Evolutionary conservation across 2,888 invertebrate genomes (phyloP).

Genomic region (Achlya flavicornis): DNA sequence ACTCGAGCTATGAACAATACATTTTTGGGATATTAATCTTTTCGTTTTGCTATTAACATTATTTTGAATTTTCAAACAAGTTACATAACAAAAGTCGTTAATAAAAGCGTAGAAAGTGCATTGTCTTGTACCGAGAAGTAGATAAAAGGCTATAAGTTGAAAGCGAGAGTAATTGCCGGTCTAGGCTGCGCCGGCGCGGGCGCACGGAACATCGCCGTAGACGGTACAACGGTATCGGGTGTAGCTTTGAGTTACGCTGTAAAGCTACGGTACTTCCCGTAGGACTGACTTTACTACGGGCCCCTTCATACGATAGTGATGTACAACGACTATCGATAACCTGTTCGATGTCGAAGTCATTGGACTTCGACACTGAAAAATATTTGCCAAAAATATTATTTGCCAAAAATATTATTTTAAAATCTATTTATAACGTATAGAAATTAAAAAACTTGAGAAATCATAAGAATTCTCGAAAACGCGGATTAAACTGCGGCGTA

Average conservation of each 20-base stretch:
- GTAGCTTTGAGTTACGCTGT: conserved; percentile 44
- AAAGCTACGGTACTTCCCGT: conserved; percentile 61
- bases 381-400: no score
- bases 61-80: conserved; percentile 23
- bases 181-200: conserved; percentile 44
- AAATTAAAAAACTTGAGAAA: no score
- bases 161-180: conserved; percentile 72
- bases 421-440: no score
- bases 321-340: conserved; percentile 18
- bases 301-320: conserved; percentile 35
- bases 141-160: conserved; percentile 64
- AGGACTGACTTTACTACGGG: conserved; percentile 41
- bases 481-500: no score
- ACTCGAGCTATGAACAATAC: not conserved
- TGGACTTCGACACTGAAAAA: no score
- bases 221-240: conserved; percentile 64
- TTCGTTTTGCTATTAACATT: conserved; percentile 10
- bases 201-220: conserved; percentile 37
- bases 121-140: conserved; percentile 48
- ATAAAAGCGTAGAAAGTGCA: conserved; percentile 58
- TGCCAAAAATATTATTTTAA: no score
- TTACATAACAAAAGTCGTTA: conserved; percentile 35
- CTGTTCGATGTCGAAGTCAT: not conserved
- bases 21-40: not conserved
- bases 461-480: no score